Base-by-base conservation (phyloP, 1,140 invertebrate genomes). In the Camponotus pennsylvanicus region DNA sequence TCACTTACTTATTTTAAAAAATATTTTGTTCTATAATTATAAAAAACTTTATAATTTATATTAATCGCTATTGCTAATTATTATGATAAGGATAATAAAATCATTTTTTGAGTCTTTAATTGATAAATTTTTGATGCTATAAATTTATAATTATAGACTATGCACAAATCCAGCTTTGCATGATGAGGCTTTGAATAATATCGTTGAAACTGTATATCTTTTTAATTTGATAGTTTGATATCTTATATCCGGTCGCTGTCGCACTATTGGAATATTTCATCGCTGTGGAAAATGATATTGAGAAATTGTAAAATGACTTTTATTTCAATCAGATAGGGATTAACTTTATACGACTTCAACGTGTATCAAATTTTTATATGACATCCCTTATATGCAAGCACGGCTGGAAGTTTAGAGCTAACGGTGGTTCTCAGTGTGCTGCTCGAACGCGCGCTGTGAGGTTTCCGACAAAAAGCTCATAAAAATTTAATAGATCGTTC, bases 401-500 rank as follows among this genome's bases (percentile, higher is more conserved):
- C 59, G 18, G 52, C n/a, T 83, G 57, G 8, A 63, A 83, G 75
- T 75, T 70, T 40, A 42, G 15, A 67, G 15, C 45, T 75, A 86
- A 77, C 79, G 86, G 42, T 15, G 32, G 45, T 45, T 64, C 66
- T 76, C 45, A 49, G 32, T 57, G 70, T 27, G 27, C 59, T 52
- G 45, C 49, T 64, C 70, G 45, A 59, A 80, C 69, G 70, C 61
- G n/a, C 57, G 21, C 18, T 66, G 63, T 37, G 13, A 80, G 69
- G 82, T 88, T 91, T 83, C 67, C 70, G 76, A 89, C 84, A 86
- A 87, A 90, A 85, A 82, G 85, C 88, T 92, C 89, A 90, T 93
- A 92, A 92, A 93, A 92, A 85, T 92, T 93, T 92, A 92, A 93
- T 93, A 92, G 92, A 93, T 92, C 89, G 85, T 90, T 91, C 88